Evolutionary conservation across 2,113 vertebrate genomes (phyloP).

Genomic region (Notothenia coriiceps): DNA sequence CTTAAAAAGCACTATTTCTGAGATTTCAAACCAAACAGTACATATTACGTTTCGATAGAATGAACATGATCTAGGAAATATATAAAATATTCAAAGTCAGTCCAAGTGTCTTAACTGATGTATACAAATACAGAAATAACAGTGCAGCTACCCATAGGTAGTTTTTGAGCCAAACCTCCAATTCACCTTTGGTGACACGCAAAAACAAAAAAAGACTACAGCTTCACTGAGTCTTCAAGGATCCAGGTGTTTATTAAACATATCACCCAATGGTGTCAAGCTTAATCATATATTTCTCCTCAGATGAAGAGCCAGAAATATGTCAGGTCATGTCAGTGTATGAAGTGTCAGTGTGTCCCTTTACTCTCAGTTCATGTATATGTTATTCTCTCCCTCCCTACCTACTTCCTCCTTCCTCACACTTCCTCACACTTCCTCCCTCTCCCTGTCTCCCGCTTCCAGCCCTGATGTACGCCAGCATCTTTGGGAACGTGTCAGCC

Average conservation of each 20-base stretch:
- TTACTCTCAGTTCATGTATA: not conserved
- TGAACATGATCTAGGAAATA: not conserved
- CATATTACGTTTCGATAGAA: too few relatives aligned
- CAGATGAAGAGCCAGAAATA: not conserved
- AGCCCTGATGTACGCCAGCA: conserved; percentile 94
- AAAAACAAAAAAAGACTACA: not conserved
- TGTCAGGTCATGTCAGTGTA: conserved; percentile 10
- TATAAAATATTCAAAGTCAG: not conserved
- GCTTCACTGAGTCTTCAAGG: not conserved
- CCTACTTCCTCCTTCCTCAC: not conserved
- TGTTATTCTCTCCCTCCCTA: not conserved
- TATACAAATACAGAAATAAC: not conserved
- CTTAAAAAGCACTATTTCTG: too few relatives aligned
- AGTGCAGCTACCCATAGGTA: not conserved
- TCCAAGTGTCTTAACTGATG: not conserved
- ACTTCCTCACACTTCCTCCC: not conserved
- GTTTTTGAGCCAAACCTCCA: not conserved
- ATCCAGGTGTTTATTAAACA: not conserved
- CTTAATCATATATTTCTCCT: conserved; percentile 2
- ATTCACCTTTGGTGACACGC: not conserved
- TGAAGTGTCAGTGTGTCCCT: not conserved
- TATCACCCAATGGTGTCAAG: not conserved
- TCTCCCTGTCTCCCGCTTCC: not conserved
- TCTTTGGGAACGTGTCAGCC: conserved; percentile 92
- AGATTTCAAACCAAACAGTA: too few relatives aligned